A percentile compares a stretch with the other conserved stretches of the same genome.
Conservation (phyloP, 2,888 invertebrate species). For the Drosophila maculinotata region DNA sequence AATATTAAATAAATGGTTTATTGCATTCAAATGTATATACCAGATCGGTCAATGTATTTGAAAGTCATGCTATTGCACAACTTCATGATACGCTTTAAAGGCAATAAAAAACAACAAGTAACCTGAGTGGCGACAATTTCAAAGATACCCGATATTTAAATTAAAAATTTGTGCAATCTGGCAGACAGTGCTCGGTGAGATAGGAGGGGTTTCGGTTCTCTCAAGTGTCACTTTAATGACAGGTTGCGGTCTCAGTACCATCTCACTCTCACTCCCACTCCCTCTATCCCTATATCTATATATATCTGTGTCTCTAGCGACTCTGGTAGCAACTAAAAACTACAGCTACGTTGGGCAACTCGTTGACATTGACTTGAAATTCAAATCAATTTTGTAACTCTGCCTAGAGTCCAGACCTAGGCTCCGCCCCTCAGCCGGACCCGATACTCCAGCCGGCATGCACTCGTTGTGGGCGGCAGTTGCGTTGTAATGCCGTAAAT, state of each 20-base stretch:
- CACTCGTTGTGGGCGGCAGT: background rate
- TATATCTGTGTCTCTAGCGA: too few species aligned
- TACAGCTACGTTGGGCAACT: slow-evolving; percentile 17
- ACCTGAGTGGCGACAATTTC: slow-evolving; percentile 12
- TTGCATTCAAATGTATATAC: too few species aligned
- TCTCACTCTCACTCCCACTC: background rate
- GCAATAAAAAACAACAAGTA: background rate
- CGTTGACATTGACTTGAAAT: slow-evolving; percentile 64
- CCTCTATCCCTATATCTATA: background rate
- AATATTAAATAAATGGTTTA: too few species aligned
- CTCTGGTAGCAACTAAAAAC: slow-evolving; percentile 7
- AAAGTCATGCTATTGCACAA: too few species aligned
- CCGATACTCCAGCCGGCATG: background rate
- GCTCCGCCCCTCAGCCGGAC: slow-evolving; percentile 5
- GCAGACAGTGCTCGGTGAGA: background rate
- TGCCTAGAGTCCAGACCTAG: slow-evolving; percentile 6
- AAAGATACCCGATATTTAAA: slow-evolving; percentile 35
- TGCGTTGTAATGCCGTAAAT: slow-evolving; percentile 48
- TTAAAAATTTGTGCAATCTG: slow-evolving; percentile 28
- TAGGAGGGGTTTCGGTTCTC: background rate
- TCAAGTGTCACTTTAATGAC: slow-evolving; percentile 20
- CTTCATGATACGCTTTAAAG: too few species aligned
- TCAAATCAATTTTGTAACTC: slow-evolving; percentile 62
- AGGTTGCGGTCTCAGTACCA: slow-evolving; percentile 18
- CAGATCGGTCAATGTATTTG: too few species aligned